phyloP scores from a whole-genome alignment of 2,113 vertebrate genomes.

The Ceyx cyanopectus region DNA sequence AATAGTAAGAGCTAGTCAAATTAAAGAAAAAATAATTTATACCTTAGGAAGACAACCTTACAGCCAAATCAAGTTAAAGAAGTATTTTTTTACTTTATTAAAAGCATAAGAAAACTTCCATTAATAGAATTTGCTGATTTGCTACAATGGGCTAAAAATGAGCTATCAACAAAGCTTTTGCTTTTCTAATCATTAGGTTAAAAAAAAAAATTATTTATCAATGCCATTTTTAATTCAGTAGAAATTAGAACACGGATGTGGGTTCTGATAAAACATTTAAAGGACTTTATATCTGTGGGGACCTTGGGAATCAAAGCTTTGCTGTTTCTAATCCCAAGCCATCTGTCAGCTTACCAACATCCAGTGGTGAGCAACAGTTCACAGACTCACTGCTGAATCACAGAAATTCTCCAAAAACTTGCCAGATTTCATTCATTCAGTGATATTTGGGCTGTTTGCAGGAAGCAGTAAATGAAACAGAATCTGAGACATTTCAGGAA shows the following conservation, averaged over 20 bases:
- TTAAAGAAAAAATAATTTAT: not conserved
- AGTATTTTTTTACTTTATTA: not conserved
- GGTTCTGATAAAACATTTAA: slow-evolving; percentile 6
- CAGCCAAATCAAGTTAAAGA: not conserved
- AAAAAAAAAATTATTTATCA: not conserved
- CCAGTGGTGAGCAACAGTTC: slow-evolving; percentile 16
- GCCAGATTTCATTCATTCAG: not conserved
- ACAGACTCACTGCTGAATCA: not conserved
- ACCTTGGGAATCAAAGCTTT: not conserved
- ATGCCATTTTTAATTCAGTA: not conserved
- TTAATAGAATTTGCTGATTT: not conserved
- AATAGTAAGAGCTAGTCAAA: not conserved
- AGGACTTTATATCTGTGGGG: not conserved
- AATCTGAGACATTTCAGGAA: not conserved
- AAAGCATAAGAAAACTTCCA: not conserved
- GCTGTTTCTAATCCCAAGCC: not conserved
- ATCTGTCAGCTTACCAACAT: slow-evolving; percentile 28
- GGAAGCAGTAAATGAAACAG: not conserved
- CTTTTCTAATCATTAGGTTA: not conserved
- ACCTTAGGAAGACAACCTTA: not conserved
- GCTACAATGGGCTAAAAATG: not conserved
- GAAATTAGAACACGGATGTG: not conserved
- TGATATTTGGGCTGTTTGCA: not conserved
- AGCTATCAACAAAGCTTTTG: not conserved
- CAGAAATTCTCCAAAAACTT: slow-evolving; percentile 10